Evolutionary conservation across 2,797 vertebrate genomes (phyloP).

Genomic region (Ctenochaetus hawaiiensis): DNA sequence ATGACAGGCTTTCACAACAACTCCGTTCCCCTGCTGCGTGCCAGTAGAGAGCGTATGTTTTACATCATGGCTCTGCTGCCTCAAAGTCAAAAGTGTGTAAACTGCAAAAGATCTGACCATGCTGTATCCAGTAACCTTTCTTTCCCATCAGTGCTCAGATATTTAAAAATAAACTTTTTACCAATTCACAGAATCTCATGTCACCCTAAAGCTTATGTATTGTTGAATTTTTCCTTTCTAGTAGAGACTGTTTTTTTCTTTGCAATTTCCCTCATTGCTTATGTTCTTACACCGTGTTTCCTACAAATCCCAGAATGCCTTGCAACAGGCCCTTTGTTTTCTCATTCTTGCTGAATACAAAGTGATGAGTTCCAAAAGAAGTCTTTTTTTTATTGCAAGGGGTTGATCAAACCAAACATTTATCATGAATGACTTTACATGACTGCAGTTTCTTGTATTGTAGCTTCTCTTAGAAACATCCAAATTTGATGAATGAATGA

Average conservation of each 20-base stretch:
- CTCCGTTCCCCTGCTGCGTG: conserved; percentile 62
- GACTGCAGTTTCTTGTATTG: not conserved
- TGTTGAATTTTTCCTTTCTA: not conserved
- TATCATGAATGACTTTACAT: not conserved
- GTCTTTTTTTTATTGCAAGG: too few species aligned
- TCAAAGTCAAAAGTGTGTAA: conserved; percentile 32
- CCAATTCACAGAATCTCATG: not conserved
- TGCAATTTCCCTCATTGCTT: too few species aligned
- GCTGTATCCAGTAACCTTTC: not conserved
- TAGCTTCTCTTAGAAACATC: not conserved
- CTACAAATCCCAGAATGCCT: conserved; percentile 12
- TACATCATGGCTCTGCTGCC: conserved; percentile 61
- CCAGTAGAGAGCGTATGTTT: conserved; percentile 69
- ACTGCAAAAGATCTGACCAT: conserved; percentile 26
- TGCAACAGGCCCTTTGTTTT: not conserved
- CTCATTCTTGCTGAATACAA: not conserved
- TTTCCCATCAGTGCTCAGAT: conserved; percentile 2
- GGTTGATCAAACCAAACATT: not conserved
- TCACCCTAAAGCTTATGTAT: not conserved
- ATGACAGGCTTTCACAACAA: conserved; percentile 75
- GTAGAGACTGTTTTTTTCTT: not conserved
- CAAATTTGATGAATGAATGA: not conserved
- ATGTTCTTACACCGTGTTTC: not conserved
- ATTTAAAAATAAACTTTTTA: conserved; percentile 3
- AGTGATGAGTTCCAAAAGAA: not conserved